Percentiles rank a stretch among this genome's conserved stretches.
phyloP scores from a whole-genome alignment of 1,140 invertebrate genomes.

The Leptinotarsa lineolata region DNA sequence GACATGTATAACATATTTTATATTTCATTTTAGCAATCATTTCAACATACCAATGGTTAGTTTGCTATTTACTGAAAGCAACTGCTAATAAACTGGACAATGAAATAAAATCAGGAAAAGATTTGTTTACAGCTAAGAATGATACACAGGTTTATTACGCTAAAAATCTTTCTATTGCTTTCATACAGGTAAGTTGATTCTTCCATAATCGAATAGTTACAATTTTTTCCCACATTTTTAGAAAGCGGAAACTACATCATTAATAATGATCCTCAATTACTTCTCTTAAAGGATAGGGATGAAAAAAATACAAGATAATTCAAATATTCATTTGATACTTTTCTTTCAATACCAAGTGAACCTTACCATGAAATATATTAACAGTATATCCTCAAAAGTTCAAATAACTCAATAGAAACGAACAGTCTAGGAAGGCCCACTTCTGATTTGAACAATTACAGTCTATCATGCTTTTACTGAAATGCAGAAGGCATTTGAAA shows the following conservation, averaged over 20 bases:
- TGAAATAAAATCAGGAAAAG: constrained; percentile 61
- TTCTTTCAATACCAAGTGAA: too few relatives aligned
- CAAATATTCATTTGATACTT: too few relatives aligned
- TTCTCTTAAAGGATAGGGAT: too few relatives aligned
- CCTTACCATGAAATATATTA: too few relatives aligned
- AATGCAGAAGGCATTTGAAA: too few relatives aligned
- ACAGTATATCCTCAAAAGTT: too few relatives aligned
- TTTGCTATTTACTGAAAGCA: constrained; percentile 76
- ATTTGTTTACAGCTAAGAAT: constrained; percentile 76
- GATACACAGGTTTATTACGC: constrained; percentile 83
- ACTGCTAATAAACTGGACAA: constrained; percentile 68
- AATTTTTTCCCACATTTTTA: background rate
- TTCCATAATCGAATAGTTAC: constrained; percentile 7
- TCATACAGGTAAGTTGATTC: constrained; percentile 65
- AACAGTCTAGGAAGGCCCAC: too few relatives aligned
- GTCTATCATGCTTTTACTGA: too few relatives aligned
- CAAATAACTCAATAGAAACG: too few relatives aligned
- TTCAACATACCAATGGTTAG: constrained; percentile 79
- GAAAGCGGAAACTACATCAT: background rate
- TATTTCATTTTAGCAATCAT: constrained; percentile 67
- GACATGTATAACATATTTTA: background rate
- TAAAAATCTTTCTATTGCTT: constrained; percentile 74
- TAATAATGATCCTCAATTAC: too few relatives aligned
- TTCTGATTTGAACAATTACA: too few relatives aligned
- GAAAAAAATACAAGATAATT: too few relatives aligned